Base-by-base conservation (phyloP, 2,113 vertebrate genomes). In the Plecturocebus donacophilus region DNA sequence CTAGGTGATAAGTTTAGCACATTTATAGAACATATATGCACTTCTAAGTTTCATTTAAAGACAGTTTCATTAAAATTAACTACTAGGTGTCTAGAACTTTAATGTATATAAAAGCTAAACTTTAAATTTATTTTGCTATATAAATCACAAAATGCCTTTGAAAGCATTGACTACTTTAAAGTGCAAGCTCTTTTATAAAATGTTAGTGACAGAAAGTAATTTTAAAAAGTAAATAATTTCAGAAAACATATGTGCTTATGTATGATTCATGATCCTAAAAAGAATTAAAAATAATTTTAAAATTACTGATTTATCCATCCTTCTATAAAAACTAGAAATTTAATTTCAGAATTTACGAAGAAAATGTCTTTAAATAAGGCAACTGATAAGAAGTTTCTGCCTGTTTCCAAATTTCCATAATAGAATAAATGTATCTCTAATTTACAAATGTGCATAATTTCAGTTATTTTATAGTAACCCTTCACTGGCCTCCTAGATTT, bases 191-290 rank as follows among this genome's bases (percentile, higher is more conserved):
- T 10, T 0, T 83, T 71, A 42, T 45, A 94, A 96, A 95, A 97
- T 52, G 20, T 25, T 45, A 95, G 13, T 38, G 81, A 81, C 64
- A 76, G 98, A 61, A 93, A 52, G 23, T 42, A 58, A 75, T 95
- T 52, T 5, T 13, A 70, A 87, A 79, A 91, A 45, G 45, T 23
- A 80, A 87, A 80, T 56, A 45, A 87, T 2, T 83, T 86, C 27
- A 91, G 45, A 56, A 96, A 96, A 81, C 61, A 80, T 68, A 35
- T 91, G 54, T 73, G 23, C 3, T 92, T 93, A 21, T 87, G 17
- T 66, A 10, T 27, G 2, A 90, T 61, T 77, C 42, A 42, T 73
- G 12, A 96, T n/a, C 32, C 90, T 90, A n/a, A 73, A 97, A 71
- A 84, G 30, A 85, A 52, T 81, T 47, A 45, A 89, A 87, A 94